These are phyloP conservation scores for Goniozus legneri DNA, from an alignment of 1,140 invertebrate genomes.

Conservation along the genomic window DNA sequence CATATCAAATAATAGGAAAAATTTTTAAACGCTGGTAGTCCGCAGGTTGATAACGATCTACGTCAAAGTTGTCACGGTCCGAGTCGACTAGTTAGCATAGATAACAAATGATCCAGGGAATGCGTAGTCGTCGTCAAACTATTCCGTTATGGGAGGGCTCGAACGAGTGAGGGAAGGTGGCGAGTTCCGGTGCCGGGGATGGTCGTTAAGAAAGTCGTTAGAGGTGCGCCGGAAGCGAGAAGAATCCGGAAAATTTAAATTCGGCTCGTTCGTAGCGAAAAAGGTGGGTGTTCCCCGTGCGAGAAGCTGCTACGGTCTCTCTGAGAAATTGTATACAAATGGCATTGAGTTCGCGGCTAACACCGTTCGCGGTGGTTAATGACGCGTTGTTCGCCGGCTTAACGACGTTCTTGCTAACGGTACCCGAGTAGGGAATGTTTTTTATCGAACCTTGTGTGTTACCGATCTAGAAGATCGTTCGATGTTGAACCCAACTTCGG, in stretches of 20 bases:
- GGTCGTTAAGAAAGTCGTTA: slow-evolving; percentile 42
- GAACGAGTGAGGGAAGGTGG: slow-evolving; percentile 1
- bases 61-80: slow-evolving; percentile 20
- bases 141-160: slow-evolving; percentile 5
- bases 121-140: slow-evolving; percentile 19
- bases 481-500: too few species aligned
- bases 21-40: too few species aligned
- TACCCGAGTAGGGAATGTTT: too few species aligned
- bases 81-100: slow-evolving; percentile 20
- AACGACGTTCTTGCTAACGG: slow-evolving; percentile 32
- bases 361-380: slow-evolving; percentile 21
- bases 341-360: slow-evolving; percentile 20
- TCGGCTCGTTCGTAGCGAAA: slow-evolving; percentile 19
- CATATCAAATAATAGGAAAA: too few species aligned
- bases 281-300: neutral
- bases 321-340: slow-evolving; percentile 44
- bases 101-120: slow-evolving; percentile 3
- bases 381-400: slow-evolving; percentile 26
- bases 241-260: slow-evolving; percentile 41
- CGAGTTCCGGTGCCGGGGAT: slow-evolving; percentile 19
- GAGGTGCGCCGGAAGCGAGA: slow-evolving; percentile 14
- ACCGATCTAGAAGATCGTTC: too few species aligned
- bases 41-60: slow-evolving; percentile 17
- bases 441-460: too few species aligned
- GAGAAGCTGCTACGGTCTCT: slow-evolving; percentile 13